Conservation (phyloP, 2,797 vertebrate genomes). For the Tapera naevia region DNA sequence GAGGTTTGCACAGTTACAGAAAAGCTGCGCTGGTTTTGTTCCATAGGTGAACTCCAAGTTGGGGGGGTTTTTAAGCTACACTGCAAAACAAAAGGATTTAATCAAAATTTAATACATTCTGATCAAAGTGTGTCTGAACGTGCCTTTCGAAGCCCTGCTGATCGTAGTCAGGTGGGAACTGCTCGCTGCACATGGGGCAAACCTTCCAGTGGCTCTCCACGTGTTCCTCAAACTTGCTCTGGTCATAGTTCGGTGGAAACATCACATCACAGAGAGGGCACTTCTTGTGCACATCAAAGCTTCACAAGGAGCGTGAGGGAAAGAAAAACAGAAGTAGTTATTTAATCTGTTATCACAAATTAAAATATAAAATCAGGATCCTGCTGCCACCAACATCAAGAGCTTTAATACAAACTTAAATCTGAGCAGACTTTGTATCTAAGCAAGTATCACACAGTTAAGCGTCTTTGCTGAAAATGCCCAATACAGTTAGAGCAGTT, state of each 20-base stretch:
- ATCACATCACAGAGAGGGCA: conserved; percentile 95
- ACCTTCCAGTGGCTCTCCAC: conserved; percentile 99
- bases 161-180: conserved; percentile 95
- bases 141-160: conserved; percentile 96
- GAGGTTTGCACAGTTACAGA: neutral
- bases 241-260: conserved; percentile 97
- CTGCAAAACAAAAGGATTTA: conserved; percentile 68
- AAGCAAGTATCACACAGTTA: neutral
- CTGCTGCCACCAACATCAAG: rapidly evolving
- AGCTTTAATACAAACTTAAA: neutral
- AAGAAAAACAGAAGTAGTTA: neutral
- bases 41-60: neutral
- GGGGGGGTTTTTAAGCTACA: conserved; percentile 12
- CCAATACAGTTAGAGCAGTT: neutral
- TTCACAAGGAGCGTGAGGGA: conserved; percentile 6
- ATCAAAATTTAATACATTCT: conserved; percentile 88
- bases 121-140: conserved; percentile 95
- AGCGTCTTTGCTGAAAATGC: neutral
- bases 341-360: neutral
- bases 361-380: neutral
- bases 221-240: conserved; percentile 96
- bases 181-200: conserved; percentile 97
- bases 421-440: neutral
- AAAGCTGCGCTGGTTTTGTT: neutral
- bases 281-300: conserved; percentile 92